Percentiles rank a stretch among this genome's conserved stretches.
Conservation (phyloP, 2,888 invertebrate genomes). For the Cephus nigrinus region DNA sequence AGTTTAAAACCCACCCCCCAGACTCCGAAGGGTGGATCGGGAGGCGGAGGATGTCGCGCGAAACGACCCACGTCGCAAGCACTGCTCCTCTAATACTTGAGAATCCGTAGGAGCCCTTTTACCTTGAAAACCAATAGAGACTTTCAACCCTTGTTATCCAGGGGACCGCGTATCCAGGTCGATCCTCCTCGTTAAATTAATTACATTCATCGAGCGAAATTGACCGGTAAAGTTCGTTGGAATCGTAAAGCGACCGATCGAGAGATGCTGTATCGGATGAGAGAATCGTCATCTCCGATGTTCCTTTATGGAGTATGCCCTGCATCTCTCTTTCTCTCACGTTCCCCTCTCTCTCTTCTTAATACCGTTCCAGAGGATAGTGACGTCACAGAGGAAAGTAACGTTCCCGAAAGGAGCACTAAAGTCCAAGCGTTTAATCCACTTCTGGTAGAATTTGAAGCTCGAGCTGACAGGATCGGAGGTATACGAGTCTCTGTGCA, state of each 20-base stretch:
- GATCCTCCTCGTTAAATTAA: background rate
- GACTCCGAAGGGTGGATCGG: background rate
- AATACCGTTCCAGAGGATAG: background rate
- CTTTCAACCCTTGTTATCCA: background rate
- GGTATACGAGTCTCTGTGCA: background rate
- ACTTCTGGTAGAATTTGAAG: background rate
- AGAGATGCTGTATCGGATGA: background rate
- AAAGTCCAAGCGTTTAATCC: background rate
- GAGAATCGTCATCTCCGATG: background rate
- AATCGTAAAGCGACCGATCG: constrained; percentile 4
- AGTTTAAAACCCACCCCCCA: background rate
- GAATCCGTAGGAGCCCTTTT: background rate
- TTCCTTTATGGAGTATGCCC: background rate
- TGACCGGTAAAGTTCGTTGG: background rate
- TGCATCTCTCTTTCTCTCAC: background rate
- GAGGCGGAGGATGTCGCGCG: background rate
- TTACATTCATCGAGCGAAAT: background rate
- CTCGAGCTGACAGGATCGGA: background rate
- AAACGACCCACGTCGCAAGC: background rate
- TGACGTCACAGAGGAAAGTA: background rate
- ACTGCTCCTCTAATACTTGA: background rate
- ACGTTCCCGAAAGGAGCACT: background rate
- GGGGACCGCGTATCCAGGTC: background rate
- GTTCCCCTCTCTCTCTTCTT: background rate
- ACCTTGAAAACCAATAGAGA: background rate